These are phyloP conservation scores for Dendroctonus ponderosae DNA, from an alignment of 1,140 invertebrate species.

Conservation along the genomic window DNA sequence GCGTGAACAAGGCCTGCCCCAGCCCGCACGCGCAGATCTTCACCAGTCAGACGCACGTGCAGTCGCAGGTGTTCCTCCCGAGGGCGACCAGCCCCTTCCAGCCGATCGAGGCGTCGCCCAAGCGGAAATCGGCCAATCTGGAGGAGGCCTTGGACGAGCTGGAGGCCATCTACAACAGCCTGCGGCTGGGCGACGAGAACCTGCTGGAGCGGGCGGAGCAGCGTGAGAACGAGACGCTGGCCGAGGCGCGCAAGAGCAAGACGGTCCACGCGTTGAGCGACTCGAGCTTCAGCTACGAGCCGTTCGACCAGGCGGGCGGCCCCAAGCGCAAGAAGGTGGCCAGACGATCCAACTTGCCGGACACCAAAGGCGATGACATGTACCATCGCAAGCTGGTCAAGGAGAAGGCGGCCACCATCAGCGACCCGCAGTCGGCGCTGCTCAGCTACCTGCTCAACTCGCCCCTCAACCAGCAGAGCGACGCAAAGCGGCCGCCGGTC, in stretches of 20 bases:
- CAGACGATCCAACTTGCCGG: slow-evolving; percentile 55
- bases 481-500: too few species aligned
- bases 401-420: slow-evolving; percentile 54
- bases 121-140: slow-evolving; percentile 65
- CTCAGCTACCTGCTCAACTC: slow-evolving; percentile 72
- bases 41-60: slow-evolving; percentile 46
- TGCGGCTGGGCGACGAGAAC: slow-evolving; percentile 78
- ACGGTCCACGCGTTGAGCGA: slow-evolving; percentile 44
- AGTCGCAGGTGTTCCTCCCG: slow-evolving; percentile 45
- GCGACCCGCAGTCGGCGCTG: slow-evolving; percentile 57
- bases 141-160: slow-evolving; percentile 85
- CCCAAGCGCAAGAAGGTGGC: slow-evolving; percentile 41
- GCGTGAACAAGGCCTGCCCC: slow-evolving; percentile 42
- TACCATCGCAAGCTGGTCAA: slow-evolving; percentile 70
- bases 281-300: slow-evolving; percentile 48
- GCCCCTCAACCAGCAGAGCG: slow-evolving; percentile 54
- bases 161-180: slow-evolving; percentile 84
- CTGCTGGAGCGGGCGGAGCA: slow-evolving; percentile 74
- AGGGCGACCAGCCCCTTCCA: slow-evolving; percentile 41
- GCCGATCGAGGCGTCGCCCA: slow-evolving; percentile 35
- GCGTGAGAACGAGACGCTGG: slow-evolving; percentile 62
- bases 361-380: slow-evolving; percentile 75
- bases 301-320: slow-evolving; percentile 42
- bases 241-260: slow-evolving; percentile 13
- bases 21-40: slow-evolving; percentile 47